These are phyloP conservation scores for Cryptosula pallasiana DNA, from an alignment of 2,888 invertebrate species.

Conservation along the genomic window DNA sequence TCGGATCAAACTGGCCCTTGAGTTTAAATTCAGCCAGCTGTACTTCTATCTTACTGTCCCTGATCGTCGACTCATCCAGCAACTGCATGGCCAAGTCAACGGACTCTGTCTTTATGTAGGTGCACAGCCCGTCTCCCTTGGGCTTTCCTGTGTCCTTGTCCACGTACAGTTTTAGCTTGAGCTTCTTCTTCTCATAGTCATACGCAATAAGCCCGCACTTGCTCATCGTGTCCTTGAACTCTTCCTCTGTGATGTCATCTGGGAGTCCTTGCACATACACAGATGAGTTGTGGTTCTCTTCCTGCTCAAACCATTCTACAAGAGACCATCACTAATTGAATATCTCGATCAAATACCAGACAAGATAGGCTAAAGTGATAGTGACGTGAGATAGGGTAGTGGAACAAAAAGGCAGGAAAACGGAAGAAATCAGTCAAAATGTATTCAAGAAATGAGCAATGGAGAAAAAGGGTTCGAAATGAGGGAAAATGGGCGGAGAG, in stretches of 20 bases:
- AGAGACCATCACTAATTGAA: no score
- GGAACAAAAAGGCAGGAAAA: no score
- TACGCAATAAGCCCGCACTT: constrained; percentile 93
- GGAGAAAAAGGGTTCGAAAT: no score
- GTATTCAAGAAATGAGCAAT: no score
- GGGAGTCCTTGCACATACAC: constrained; percentile 94
- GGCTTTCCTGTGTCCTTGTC: constrained; percentile 68
- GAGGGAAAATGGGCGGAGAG: no score
- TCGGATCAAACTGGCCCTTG: constrained; percentile 88
- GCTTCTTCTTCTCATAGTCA: constrained; percentile 68
- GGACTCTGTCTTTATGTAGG: constrained; percentile 90
- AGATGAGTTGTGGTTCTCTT: constrained; percentile 82
- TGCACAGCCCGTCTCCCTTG: constrained; percentile 95
- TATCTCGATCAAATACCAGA: no score
- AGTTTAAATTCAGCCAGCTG: constrained; percentile 89
- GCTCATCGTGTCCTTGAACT: constrained; percentile 84
- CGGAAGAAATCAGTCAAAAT: no score
- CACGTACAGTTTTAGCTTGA: constrained; percentile 86
- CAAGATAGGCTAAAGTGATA: no score
- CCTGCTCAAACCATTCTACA: constrained; percentile 86
- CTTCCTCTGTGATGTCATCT: constrained; percentile 72
- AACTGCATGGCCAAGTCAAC: constrained; percentile 85
- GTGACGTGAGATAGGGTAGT: no score
- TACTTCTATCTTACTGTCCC: constrained; percentile 76
- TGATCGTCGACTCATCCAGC: constrained; percentile 77